Conservation (phyloP, 2,797 vertebrate genomes). For the Arrhamphus sclerolepis region DNA sequence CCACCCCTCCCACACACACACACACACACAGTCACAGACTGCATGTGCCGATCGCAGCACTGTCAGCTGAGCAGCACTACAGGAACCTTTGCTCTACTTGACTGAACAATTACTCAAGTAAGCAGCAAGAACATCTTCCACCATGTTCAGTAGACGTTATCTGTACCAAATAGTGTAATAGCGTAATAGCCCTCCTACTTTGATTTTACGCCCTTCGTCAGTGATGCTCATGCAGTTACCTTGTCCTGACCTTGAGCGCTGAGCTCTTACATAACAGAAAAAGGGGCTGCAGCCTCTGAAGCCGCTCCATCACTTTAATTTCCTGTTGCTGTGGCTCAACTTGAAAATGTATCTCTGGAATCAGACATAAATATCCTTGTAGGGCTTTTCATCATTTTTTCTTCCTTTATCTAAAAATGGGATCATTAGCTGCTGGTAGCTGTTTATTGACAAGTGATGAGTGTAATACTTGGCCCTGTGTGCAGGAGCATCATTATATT, state of each 20-base stretch:
- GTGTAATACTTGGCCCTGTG: too few species aligned
- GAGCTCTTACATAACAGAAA: conserved; percentile 56
- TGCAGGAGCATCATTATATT: too few species aligned
- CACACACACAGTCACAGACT: neutral
- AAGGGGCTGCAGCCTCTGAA: conserved; percentile 56
- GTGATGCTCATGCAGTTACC: conserved; percentile 41
- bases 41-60: conserved; percentile 8
- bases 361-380: conserved; percentile 23
- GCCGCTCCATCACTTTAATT: conserved; percentile 41
- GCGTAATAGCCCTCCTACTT: conserved; percentile 1
- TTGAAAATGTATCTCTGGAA: conserved; percentile 38
- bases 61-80: conserved; percentile 25
- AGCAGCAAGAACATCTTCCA: conserved; percentile 11
- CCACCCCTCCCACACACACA: neutral
- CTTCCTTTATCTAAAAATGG: conserved; percentile 13
- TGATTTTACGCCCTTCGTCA: conserved; percentile 16
- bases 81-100: conserved; percentile 10
- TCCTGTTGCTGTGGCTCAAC: conserved; percentile 46
- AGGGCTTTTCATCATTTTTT: conserved; percentile 7
- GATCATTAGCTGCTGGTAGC: conserved; percentile 21
- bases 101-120: conserved; percentile 22
- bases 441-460: too few species aligned
- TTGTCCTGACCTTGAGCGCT: conserved; percentile 66
- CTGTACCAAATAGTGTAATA: conserved; percentile 9
- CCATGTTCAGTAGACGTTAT: conserved; percentile 7